Evolutionary conservation across 2,888 invertebrate genomes (phyloP), one percentile per base, ranked within the genome.

Genomic region (Andrena fulva): DNA sequence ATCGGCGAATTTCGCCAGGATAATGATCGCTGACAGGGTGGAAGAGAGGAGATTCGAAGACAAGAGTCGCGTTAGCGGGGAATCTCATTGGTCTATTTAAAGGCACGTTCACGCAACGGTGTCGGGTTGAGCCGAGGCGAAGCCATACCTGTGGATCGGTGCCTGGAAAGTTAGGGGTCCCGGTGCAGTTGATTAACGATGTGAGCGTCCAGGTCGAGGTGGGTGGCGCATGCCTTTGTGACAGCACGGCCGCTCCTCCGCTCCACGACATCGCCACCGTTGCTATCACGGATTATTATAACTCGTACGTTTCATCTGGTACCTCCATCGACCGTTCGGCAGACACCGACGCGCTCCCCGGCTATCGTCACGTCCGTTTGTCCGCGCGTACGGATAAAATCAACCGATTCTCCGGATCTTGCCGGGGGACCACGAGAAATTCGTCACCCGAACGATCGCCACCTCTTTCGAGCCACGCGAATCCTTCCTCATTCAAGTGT

Each of bases 151-250:
- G 93, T 91, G 90, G 92, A 92, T 92, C 90, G 88, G 92, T 92
- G 90, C 91, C 91, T 92, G 89, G 91, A 92, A 91, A 92, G 92
- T 92, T 92, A 89, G 90, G 91, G 87, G 93, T 93, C 92, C 92
- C 92, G 90, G 89, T 91, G 91, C 91, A 91, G 91, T 93, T 93
- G 93, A 93, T 93, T 93, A 93, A 93, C 93, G 93, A 93, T 93
- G 91, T 88, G 90, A 91, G 90, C 90, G 91, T 90, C 91, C 92
- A 90, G 92, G 90, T 90, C 94, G 92, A 91, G 93, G 94, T 94
- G 94, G 94, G 94, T 94, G 94, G 94, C 93, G 92, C 94, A 94
- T 94, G 94, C 94, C 92, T 94, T 93, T 93, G 93, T 94, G 94
- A 94, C 94, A 94, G 93, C 90, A 90, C 89, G 91, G 90, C 92